A percentile compares a stretch with the other conserved stretches of the same genome.
Evolutionary conservation across 1,140 invertebrate species (phyloP).

Genomic region (Eufriesea mexicana): DNA sequence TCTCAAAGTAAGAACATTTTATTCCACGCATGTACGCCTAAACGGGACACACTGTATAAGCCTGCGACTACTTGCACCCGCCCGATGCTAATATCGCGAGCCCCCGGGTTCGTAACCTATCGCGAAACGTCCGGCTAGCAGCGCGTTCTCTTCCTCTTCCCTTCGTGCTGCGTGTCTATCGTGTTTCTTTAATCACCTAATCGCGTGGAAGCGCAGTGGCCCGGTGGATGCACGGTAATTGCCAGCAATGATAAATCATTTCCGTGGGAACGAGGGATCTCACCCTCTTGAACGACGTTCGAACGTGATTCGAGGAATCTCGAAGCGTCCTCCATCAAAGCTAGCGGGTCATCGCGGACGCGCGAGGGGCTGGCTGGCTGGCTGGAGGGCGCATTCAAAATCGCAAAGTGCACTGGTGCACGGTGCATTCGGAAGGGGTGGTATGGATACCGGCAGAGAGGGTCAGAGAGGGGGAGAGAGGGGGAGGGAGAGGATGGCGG

Average conservation of each 20-base stretch:
- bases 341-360: constrained; percentile 26
- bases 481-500: not conserved
- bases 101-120: not conserved
- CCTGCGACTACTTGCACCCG: not conserved
- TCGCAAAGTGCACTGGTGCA: constrained; percentile 1
- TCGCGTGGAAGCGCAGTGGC: not conserved
- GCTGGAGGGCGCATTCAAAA: not conserved
- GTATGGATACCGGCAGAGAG: not conserved
- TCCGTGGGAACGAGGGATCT: not conserved
- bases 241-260: constrained; percentile 32
- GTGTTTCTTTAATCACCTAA: constrained; percentile 18
- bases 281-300: constrained; percentile 1
- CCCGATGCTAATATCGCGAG: not conserved
- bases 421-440: constrained; percentile 18
- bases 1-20: no score
- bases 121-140: not conserved
- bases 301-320: not conserved
- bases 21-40: no score
- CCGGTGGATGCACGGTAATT: not conserved
- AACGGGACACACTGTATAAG: no score
- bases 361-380: not conserved
- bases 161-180: not conserved
- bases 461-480: not conserved
- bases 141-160: not conserved
- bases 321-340: constrained; percentile 1